These are phyloP conservation scores for Ochotona princeps DNA, from an alignment of 2,113 vertebrate species.

Conservation along the genomic window DNA sequence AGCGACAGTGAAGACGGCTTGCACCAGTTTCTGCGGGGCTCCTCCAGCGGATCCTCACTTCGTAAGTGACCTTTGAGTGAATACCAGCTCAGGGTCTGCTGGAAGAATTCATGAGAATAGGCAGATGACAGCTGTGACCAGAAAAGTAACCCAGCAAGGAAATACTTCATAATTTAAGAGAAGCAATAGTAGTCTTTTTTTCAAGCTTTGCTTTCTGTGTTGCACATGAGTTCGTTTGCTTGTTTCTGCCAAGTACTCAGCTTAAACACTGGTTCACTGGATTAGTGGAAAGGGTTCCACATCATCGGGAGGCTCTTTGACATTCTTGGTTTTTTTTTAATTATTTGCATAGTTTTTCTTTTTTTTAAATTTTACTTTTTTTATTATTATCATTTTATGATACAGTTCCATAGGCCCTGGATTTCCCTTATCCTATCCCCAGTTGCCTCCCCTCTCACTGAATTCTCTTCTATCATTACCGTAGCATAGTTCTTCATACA, in stretches of 20 bases:
- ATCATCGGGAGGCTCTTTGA: neutral
- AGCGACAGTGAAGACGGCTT: conserved; percentile 96
- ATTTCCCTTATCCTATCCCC: too few relatives aligned
- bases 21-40: conserved; percentile 94
- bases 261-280: neutral
- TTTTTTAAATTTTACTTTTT: too few relatives aligned
- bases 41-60: conserved; percentile 91
- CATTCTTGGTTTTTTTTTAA: neutral
- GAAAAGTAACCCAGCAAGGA: neutral
- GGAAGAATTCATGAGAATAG: neutral
- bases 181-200: conserved; percentile 21
- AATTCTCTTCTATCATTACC: too few relatives aligned
- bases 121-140: neutral
- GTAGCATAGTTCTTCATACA: too few relatives aligned
- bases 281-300: neutral
- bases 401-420: too few relatives aligned
- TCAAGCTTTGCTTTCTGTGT: neutral
- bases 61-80: conserved; percentile 88
- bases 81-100: neutral
- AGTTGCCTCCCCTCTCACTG: too few relatives aligned
- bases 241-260: neutral
- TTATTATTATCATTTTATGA: too few relatives aligned
- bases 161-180: neutral
- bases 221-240: neutral
- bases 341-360: too few relatives aligned